phyloP scores from a whole-genome alignment of 2,113 vertebrate species.

The Polypterus senegalus region DNA sequence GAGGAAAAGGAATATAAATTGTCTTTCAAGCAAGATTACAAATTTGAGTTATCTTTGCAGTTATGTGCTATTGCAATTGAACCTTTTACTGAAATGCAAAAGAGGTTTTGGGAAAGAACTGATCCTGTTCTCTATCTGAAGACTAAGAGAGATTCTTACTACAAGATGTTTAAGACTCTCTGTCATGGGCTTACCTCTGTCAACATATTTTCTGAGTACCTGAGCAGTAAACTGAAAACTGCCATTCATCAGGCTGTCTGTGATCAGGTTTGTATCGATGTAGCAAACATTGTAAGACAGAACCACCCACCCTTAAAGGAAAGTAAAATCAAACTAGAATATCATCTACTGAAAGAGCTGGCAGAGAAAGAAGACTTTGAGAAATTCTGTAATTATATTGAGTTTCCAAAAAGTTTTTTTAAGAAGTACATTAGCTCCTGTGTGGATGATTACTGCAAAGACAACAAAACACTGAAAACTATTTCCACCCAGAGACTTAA shows the following conservation, averaged over 20 bases:
- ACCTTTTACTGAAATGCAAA: slow-evolving; percentile 32
- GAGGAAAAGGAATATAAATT: background rate
- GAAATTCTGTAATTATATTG: slow-evolving; percentile 37
- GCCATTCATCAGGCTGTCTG: slow-evolving; percentile 19
- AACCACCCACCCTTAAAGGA: slow-evolving; percentile 34
- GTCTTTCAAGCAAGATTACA: slow-evolving; percentile 27
- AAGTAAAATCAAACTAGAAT: slow-evolving; percentile 46
- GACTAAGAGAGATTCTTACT: slow-evolving; percentile 40
- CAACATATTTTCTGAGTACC: slow-evolving; percentile 35
- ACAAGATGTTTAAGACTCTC: slow-evolving; percentile 35
- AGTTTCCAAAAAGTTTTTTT: slow-evolving; percentile 11
- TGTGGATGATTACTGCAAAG: slow-evolving; percentile 23
- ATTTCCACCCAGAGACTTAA: slow-evolving; percentile 10
- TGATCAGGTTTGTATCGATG: slow-evolving; percentile 25
- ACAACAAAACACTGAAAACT: background rate
- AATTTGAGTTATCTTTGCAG: slow-evolving; percentile 27
- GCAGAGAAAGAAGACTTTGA: slow-evolving; percentile 49
- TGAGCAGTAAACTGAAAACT: slow-evolving; percentile 42
- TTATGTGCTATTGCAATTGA: slow-evolving; percentile 20
- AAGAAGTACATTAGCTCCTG: slow-evolving; percentile 26
- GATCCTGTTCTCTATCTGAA: slow-evolving; percentile 29
- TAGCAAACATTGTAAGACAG: slow-evolving; percentile 33
- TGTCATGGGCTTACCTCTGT: slow-evolving; percentile 40
- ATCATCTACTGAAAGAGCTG: slow-evolving; percentile 42
- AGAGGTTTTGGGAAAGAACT: slow-evolving; percentile 31